phyloP scores from a whole-genome alignment of 1,140 invertebrate species.

The Habropoda laboriosa region DNA sequence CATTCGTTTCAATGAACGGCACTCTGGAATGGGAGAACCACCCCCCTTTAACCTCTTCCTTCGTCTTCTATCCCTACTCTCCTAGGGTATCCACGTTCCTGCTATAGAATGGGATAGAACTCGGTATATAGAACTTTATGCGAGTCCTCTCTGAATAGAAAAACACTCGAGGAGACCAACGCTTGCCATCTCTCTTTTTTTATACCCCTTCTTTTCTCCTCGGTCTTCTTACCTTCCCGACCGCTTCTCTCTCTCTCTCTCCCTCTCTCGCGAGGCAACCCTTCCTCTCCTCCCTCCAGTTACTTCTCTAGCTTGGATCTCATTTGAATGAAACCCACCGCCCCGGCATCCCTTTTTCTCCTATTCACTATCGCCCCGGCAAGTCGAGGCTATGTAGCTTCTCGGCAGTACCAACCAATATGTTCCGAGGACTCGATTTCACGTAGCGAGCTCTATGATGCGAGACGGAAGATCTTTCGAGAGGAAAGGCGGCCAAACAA shows the following conservation, averaged over 20 bases:
- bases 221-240: neutral
- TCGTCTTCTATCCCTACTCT: conserved; percentile 52
- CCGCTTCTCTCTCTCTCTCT: conserved; percentile 1
- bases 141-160: conserved; percentile 75
- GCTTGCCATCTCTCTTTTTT: conserved; percentile 43
- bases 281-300: conserved; percentile 45
- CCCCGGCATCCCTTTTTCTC: conserved; percentile 43
- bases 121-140: conserved; percentile 76
- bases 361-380: conserved; percentile 56
- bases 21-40: conserved; percentile 68
- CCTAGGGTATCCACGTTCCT: conserved; percentile 51
- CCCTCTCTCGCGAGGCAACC: conserved; percentile 41
- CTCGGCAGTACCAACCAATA: conserved; percentile 66
- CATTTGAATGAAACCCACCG: conserved; percentile 75
- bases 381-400: conserved; percentile 38
- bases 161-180: conserved; percentile 76
- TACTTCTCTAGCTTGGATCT: conserved; percentile 67
- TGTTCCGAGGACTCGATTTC: conserved; percentile 66
- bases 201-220: conserved; percentile 3
- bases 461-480: conserved; percentile 27
- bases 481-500: conserved; percentile 19
- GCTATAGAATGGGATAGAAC: conserved; percentile 69
- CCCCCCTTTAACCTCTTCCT: conserved; percentile 48
- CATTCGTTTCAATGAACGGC: conserved; percentile 79
- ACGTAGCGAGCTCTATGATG: conserved; percentile 32